Base-by-base conservation (phyloP, 1,140 invertebrate species). In the Fopius arisanus region DNA sequence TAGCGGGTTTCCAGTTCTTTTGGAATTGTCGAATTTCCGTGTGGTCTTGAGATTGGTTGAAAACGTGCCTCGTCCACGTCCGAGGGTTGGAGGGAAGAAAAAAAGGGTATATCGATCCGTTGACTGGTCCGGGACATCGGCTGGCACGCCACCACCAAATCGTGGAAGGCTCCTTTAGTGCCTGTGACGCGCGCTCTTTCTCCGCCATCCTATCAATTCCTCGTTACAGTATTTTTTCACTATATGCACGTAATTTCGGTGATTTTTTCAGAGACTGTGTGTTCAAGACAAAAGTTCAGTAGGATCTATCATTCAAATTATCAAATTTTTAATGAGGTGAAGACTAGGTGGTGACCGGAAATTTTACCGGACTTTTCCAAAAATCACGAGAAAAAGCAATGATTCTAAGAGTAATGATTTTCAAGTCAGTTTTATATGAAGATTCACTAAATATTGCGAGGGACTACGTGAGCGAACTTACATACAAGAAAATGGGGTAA, bases 51-150 rank as follows among this genome's bases (percentile, higher is more conserved):
- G n/a, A 48, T 14, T 12, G 10, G 5, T 1, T n/a, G 23, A 4
- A 59, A 59, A 16, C n/a, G 14, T 48, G 14, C 14, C 43, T 14
- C 43, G n/a, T 5, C 14, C n/a, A 48, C 43, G n/a, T 48, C 1
- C 16, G 10, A 54, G 26, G 28, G 16, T 29, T 54, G n/a, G 73
- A 67, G 51, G 26, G 65, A 37, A 76, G 77, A 75, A 80, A 84
- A 83, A 80, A 83, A 82, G 81, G 77, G 80, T 81, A 83, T 83
- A 86, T 86, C 82, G 84, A 86, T 86, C 76, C 73, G 40, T 26
- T 82, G 78, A 73, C 74, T 73, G 79, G 82, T 81, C 83, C 83
- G 83, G 83, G 82, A 84, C 83, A 81, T 83, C 78, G 79, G 79
- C 78, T 81, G 78, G 80, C 78, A 82, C 82, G 83, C 83, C 83